phyloP scores from a whole-genome alignment of 2,888 invertebrate species.

The Apotomis turbidana region DNA sequence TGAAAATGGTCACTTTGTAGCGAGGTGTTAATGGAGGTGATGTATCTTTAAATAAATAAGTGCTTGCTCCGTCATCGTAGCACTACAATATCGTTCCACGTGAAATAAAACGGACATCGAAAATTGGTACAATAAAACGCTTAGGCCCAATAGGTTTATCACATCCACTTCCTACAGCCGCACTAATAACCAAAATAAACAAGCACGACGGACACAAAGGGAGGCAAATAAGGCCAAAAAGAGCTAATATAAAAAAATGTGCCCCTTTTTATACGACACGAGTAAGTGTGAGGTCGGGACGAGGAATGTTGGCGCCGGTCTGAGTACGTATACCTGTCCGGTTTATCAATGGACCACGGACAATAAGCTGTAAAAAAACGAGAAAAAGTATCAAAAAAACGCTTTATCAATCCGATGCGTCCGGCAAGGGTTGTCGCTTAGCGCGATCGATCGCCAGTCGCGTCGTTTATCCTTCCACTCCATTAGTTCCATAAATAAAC shows the following conservation, averaged over 20 bases:
- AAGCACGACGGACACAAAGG: conserved; percentile 76
- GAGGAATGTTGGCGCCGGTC: conserved; percentile 84
- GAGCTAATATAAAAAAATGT: conserved; percentile 81
- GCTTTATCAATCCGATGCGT: conserved; percentile 80
- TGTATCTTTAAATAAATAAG: conserved; percentile 59
- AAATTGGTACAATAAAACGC: conserved; percentile 82
- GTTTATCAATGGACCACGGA: conserved; percentile 82
- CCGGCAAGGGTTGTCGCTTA: conserved; percentile 78
- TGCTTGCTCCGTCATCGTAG: conserved; percentile 51
- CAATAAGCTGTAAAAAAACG: conserved; percentile 75
- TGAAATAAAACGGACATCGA: conserved; percentile 72
- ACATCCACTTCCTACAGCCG: conserved; percentile 80
- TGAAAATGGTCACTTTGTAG: neutral
- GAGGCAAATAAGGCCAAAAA: conserved; percentile 81
- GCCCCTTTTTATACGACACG: conserved; percentile 79
- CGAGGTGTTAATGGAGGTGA: conserved; percentile 70
- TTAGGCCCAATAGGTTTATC: conserved; percentile 81
- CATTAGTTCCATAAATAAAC: conserved; percentile 38
- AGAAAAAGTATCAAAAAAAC: conserved; percentile 76
- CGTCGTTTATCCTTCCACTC: conserved; percentile 38
- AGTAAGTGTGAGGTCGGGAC: conserved; percentile 83
- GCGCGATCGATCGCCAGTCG: conserved; percentile 45
- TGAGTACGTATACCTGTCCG: conserved; percentile 83
- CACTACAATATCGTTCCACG: conserved; percentile 50
- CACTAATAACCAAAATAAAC: conserved; percentile 83